Percentiles rank a stretch among this genome's conserved stretches.
Evolutionary conservation across 37 sponge, comb jelly and placozoan genomes (phyloP).

Genomic region (Chondrosia reniformis): DNA sequence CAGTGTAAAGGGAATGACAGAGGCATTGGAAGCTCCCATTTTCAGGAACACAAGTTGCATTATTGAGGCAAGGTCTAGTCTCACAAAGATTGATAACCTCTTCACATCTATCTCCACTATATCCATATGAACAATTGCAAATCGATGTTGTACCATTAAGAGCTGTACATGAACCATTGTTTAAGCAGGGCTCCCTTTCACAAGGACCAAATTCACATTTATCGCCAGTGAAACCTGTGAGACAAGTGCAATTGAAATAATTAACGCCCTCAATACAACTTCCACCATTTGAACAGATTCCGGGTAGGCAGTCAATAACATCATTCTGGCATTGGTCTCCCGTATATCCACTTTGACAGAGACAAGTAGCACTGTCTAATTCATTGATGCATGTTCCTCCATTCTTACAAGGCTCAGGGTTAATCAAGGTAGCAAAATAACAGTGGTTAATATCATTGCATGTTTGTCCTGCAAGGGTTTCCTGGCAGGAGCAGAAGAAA

Average conservation of each 20-base stretch:
- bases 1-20: slow-evolving; percentile 7
- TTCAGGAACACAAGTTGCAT: background rate
- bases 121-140: background rate
- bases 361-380: background rate
- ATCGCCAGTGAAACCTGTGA: background rate
- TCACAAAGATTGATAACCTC: background rate
- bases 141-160: background rate
- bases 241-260: slow-evolving; percentile 7
- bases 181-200: slow-evolving; percentile 19
- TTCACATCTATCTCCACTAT: slow-evolving; percentile 18
- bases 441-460: background rate
- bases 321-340: slow-evolving; percentile 30
- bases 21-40: background rate
- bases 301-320: slow-evolving; percentile 19
- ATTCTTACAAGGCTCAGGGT: slow-evolving; percentile 42
- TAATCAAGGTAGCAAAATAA: background rate
- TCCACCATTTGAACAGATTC: slow-evolving; percentile 38
- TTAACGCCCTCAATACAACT: slow-evolving; percentile 26
- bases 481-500: slow-evolving; percentile 8
- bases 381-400: slow-evolving; percentile 35
- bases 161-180: slow-evolving; percentile 12
- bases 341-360: slow-evolving; percentile 10
- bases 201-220: slow-evolving; percentile 9
- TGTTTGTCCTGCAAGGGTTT: background rate
- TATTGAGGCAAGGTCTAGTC: background rate